phyloP scores from a whole-genome alignment of 2,797 vertebrate genomes.

The Scyliorhinus canicula region DNA sequence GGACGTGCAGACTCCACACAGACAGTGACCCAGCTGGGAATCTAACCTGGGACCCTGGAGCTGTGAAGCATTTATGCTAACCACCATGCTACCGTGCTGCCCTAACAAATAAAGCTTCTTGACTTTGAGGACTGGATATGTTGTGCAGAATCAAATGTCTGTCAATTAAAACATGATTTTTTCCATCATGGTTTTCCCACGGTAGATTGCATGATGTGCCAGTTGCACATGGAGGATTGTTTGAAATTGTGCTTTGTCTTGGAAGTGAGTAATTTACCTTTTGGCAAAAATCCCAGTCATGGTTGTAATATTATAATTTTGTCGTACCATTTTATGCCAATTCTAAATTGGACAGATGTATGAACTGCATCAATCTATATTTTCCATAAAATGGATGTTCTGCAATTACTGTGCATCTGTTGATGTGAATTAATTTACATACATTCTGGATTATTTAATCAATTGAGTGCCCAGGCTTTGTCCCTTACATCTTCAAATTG shows the following conservation, averaged over 20 bases:
- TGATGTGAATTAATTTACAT: background rate
- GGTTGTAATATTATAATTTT: conserved; percentile 6
- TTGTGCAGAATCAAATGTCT: background rate
- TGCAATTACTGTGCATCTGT: background rate
- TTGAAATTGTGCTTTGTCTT: background rate
- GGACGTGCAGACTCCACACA: no score
- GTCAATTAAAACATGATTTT: background rate
- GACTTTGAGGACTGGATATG: background rate
- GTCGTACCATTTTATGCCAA: background rate
- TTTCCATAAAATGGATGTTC: background rate
- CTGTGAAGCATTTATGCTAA: no score
- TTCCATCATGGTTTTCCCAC: background rate
- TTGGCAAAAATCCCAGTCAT: background rate
- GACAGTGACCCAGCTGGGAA: no score
- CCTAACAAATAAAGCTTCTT: background rate
- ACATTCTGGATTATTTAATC: conserved; percentile 3
- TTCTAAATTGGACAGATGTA: background rate
- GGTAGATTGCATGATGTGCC: background rate
- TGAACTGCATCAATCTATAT: background rate
- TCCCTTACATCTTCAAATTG: background rate
- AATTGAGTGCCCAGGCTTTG: background rate
- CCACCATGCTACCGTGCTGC: no score
- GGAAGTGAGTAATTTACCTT: background rate
- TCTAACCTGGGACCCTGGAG: no score
- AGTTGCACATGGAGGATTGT: background rate